Percentiles rank a stretch among this genome's conserved stretches.
Evolutionary conservation across 1,140 invertebrate genomes (phyloP).

Genomic region (Leptopilina boulardi): DNA sequence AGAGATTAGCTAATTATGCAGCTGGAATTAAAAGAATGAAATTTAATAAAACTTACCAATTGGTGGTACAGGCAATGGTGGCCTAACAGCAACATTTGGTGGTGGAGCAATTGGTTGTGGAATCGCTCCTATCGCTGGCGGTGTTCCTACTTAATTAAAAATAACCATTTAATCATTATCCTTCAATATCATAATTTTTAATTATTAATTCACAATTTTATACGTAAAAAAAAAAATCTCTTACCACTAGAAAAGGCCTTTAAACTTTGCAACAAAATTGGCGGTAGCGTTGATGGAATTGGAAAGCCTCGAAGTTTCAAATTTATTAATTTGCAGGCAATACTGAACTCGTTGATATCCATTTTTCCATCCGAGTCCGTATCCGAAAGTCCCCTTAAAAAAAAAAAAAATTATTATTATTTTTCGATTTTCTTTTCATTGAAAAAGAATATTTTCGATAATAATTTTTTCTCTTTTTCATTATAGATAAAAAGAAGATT

Average conservation of each 20-base stretch:
- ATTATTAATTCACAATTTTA: too few relatives aligned
- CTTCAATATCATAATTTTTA: neutral
- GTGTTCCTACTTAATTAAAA: neutral
- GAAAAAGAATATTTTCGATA: neutral
- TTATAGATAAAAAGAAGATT: neutral
- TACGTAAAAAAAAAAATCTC: slow-evolving; percentile 28
- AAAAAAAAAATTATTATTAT: slow-evolving; percentile 48
- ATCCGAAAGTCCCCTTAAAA: slow-evolving; percentile 91
- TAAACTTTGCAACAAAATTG: slow-evolving; percentile 82
- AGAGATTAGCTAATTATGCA: slow-evolving; percentile 3
- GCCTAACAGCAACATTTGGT: slow-evolving; percentile 51
- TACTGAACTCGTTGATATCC: slow-evolving; percentile 97
- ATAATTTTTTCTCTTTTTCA: too few relatives aligned
- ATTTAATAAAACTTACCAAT: slow-evolving; percentile 47
- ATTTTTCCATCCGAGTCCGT: slow-evolving; percentile 97
- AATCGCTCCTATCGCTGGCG: slow-evolving; percentile 46
- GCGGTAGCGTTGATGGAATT: slow-evolving; percentile 90
- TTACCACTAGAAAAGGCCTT: slow-evolving; percentile 75
- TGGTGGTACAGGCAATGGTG: slow-evolving; percentile 56
- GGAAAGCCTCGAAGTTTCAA: slow-evolving; percentile 94
- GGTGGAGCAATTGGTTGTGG: slow-evolving; percentile 59
- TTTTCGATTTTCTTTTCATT: neutral
- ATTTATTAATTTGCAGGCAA: slow-evolving; percentile 98
- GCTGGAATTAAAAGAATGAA: neutral
- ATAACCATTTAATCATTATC: too few relatives aligned